A percentile compares a stretch with the other conserved stretches of the same genome.
phyloP scores from a whole-genome alignment of 2,797 vertebrate genomes.

The Danio albolineatus region DNA sequence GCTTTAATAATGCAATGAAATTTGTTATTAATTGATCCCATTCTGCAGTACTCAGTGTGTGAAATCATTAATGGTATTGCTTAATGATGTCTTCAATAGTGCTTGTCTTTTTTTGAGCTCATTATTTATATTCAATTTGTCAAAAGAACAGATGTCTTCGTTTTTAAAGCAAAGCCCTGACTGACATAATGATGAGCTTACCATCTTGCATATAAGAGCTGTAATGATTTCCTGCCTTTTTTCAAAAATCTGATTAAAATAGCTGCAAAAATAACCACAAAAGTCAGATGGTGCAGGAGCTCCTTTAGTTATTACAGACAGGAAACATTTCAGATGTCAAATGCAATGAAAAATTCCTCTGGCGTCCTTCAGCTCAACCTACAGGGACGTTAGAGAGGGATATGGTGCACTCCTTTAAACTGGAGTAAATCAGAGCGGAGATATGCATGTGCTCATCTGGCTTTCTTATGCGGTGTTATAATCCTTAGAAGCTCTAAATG shows the following conservation, averaged over 20 bases:
- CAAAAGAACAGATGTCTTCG: slow-evolving; percentile 41
- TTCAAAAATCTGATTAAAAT: slow-evolving; percentile 15
- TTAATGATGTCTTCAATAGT: neutral
- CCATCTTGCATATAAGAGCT: slow-evolving; percentile 26
- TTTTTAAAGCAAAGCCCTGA: slow-evolving; percentile 24
- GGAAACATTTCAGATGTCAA: slow-evolving; percentile 10
- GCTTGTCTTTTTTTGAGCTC: slow-evolving; percentile 17
- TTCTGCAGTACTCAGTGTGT: slow-evolving; percentile 11
- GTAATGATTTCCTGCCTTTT: slow-evolving; percentile 30
- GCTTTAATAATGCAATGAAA: neutral
- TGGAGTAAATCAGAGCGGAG: slow-evolving; percentile 23
- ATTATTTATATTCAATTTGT: slow-evolving; percentile 34
- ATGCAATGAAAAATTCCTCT: slow-evolving; percentile 8
- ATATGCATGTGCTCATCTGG: neutral
- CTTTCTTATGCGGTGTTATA: neutral
- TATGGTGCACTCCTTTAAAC: slow-evolving; percentile 4
- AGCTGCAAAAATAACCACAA: neutral
- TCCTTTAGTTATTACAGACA: slow-evolving; percentile 28
- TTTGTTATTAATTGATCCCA: neutral
- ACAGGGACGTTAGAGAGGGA: neutral
- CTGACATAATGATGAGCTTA: slow-evolving; percentile 36
- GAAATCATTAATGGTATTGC: slow-evolving; percentile 5
- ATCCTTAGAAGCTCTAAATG: neutral
- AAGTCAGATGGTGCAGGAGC: neutral
- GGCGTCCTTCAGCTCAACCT: slow-evolving; percentile 23